A percentile compares a stretch with the other conserved stretches of the same genome.
These are phyloP conservation scores for Polia nebulosa DNA, from an alignment of 2,888 invertebrate genomes.

Conservation along the genomic window DNA sequence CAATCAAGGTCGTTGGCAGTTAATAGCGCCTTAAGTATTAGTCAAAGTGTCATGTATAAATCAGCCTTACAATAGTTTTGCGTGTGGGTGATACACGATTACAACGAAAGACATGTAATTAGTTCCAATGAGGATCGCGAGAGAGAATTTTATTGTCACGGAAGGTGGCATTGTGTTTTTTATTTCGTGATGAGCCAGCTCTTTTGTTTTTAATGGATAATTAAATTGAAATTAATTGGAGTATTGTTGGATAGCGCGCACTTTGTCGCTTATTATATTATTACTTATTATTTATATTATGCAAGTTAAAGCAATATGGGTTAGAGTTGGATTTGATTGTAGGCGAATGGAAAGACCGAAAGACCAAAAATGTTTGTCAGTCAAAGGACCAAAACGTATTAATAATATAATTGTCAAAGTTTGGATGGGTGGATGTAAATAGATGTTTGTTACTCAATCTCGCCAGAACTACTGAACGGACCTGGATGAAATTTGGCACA, in stretches of 20 bases:
- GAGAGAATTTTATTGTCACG: conserved; percentile 42
- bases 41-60: background rate
- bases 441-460: too few species aligned
- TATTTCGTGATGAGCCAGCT: background rate
- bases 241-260: background rate
- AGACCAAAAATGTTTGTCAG: too few species aligned
- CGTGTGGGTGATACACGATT: conserved; percentile 26
- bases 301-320: background rate
- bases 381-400: too few species aligned
- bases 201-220: conserved; percentile 25
- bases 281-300: background rate
- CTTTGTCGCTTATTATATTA: background rate
- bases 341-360: background rate
- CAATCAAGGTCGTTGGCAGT: too few species aligned
- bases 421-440: too few species aligned
- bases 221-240: conserved; percentile 8
- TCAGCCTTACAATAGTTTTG: conserved; percentile 9
- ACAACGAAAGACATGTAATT: conserved; percentile 38
- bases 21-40: background rate
- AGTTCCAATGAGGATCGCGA: conserved; percentile 18
- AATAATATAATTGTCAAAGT: too few species aligned
- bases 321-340: background rate
- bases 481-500: too few species aligned
- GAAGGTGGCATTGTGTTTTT: conserved; percentile 22
- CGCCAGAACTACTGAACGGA: too few species aligned